Percentiles rank a stretch among this genome's conserved stretches.
These are phyloP conservation scores for Mellilla xanthometata DNA, from an alignment of 2,888 invertebrate species.

Conservation along the genomic window DNA sequence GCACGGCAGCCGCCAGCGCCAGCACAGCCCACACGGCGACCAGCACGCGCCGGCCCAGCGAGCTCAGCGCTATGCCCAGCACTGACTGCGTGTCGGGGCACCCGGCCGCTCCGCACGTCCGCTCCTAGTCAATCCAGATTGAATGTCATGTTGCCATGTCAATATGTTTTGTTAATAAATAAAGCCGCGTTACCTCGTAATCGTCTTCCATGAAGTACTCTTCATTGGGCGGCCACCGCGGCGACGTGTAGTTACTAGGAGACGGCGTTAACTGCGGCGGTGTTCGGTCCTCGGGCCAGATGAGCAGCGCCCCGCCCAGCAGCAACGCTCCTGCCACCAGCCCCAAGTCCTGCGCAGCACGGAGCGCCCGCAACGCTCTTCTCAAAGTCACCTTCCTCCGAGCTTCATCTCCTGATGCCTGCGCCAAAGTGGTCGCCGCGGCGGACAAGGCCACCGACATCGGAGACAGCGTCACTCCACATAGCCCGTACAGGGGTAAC, in stretches of 20 bases:
- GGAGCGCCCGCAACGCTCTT: constrained; percentile 64
- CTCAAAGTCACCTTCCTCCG: constrained; percentile 64
- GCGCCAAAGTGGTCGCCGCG: constrained; percentile 82
- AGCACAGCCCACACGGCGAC: constrained; percentile 64
- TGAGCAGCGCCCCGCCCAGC: constrained; percentile 73
- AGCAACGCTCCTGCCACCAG: constrained; percentile 67
- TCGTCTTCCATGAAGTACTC: constrained; percentile 81
- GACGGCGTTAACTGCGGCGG: constrained; percentile 66
- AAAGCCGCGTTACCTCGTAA: constrained; percentile 67
- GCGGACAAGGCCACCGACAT: constrained; percentile 82
- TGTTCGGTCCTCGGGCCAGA: constrained; percentile 70
- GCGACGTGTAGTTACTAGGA: constrained; percentile 59
- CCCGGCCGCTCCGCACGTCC: constrained; percentile 66
- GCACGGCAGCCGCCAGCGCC: constrained; percentile 51
- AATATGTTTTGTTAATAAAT: too few relatives aligned
- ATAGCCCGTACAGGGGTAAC: constrained; percentile 63
- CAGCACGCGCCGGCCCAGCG: constrained; percentile 56
- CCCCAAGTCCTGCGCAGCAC: constrained; percentile 73
- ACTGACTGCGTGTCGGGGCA: constrained; percentile 63
- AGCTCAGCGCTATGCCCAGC: constrained; percentile 56
- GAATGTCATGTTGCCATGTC: too few relatives aligned
- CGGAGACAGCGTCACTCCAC: constrained; percentile 83
- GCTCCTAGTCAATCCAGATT: too few relatives aligned
- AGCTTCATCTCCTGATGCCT: constrained; percentile 73
- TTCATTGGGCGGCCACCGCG: constrained; percentile 67